A percentile compares a stretch with the other conserved stretches of the same genome.
Evolutionary conservation across 2,113 vertebrate species (phyloP).

Genomic region (Oxyura jamaicensis): DNA sequence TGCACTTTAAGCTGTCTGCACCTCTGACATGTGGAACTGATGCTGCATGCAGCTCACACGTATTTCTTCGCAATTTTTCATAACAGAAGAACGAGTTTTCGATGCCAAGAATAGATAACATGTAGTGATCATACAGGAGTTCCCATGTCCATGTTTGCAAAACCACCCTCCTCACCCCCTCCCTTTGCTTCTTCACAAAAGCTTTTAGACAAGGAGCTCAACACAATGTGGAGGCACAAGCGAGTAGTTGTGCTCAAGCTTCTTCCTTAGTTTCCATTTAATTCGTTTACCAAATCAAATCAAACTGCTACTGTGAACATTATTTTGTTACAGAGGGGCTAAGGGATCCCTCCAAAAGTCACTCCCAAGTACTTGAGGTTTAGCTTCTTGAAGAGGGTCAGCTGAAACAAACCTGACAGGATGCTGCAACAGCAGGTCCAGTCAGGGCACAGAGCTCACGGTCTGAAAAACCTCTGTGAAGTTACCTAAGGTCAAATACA

Average conservation of each 20-base stretch:
- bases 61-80: neutral
- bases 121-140: neutral
- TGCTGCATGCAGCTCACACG: neutral
- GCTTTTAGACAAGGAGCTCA: neutral
- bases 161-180: neutral
- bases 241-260: neutral
- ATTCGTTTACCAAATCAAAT: constrained; percentile 46
- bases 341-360: neutral
- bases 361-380: neutral
- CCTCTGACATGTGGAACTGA: neutral
- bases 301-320: constrained; percentile 4
- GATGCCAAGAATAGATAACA: neutral
- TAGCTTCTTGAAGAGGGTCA: neutral
- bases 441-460: neutral
- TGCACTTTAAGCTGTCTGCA: neutral
- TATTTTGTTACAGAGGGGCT: neutral
- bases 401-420: neutral
- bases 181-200: neutral
- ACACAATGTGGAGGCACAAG: neutral
- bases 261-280: constrained; percentile 16
- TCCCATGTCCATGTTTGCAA: neutral
- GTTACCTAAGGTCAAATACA: constrained; percentile 61
- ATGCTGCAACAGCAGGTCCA: neutral
- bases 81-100: neutral
- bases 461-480: neutral